Percentiles rank a stretch among this genome's conserved stretches.
phyloP scores from a whole-genome alignment of 2,888 invertebrate genomes.

The Ennomos quercinarius region DNA sequence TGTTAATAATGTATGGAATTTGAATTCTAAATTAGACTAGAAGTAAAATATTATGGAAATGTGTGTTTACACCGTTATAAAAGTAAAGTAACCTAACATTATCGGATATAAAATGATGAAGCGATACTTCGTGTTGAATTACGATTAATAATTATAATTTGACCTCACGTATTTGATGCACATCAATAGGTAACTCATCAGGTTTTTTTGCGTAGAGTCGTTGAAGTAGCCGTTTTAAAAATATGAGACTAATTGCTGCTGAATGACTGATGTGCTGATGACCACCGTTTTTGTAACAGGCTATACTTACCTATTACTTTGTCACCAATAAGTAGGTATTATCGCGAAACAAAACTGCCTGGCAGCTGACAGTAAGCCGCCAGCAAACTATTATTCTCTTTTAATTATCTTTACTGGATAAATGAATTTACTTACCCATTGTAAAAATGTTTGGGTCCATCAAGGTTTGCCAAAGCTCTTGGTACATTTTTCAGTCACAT shows the following conservation, averaged over 20 bases:
- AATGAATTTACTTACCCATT: too few relatives aligned
- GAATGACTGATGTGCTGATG: background rate
- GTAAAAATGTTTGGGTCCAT: too few relatives aligned
- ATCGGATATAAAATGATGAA: constrained; percentile 5
- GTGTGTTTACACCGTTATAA: too few relatives aligned
- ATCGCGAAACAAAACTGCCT: too few relatives aligned
- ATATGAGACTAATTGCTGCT: constrained; percentile 1
- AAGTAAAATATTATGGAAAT: constrained; percentile 1
- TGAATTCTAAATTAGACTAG: constrained; percentile 18
- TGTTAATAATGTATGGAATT: constrained; percentile 16
- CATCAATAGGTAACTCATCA: constrained; percentile 26
- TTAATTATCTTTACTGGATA: too few relatives aligned
- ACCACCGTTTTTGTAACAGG: too few relatives aligned
- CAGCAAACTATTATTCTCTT: too few relatives aligned
- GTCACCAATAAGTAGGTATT: too few relatives aligned
- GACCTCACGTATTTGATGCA: constrained; percentile 11
- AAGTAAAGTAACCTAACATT: constrained; percentile 2
- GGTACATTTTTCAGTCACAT: too few relatives aligned
- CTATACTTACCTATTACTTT: too few relatives aligned
- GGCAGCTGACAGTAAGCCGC: too few relatives aligned
- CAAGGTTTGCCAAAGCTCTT: too few relatives aligned
- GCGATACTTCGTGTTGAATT: constrained; percentile 25
- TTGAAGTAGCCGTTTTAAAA: constrained; percentile 4
- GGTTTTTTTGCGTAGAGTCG: constrained; percentile 3
- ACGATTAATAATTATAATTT: constrained; percentile 26